Conservation (phyloP, 2,888 invertebrate genomes). For the Microchrysa polita region DNA sequence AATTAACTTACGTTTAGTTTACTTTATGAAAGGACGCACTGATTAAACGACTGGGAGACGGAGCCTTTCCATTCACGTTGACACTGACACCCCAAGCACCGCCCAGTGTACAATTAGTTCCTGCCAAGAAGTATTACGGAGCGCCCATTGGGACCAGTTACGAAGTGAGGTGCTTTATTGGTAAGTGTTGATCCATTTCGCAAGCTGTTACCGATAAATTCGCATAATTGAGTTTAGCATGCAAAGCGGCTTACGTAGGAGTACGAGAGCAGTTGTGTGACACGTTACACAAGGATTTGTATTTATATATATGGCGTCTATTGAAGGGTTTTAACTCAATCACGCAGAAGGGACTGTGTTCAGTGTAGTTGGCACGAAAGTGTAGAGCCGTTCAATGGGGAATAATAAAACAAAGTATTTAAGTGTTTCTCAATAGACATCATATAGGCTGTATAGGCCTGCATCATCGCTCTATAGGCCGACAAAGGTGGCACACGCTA, state of each 20-base stretch:
- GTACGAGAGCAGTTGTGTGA: too few relatives aligned
- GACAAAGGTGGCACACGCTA: too few relatives aligned
- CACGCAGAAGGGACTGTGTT: too few relatives aligned
- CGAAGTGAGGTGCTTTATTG: slow-evolving; percentile 85
- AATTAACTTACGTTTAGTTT: slow-evolving; percentile 26
- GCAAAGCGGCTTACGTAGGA: neutral
- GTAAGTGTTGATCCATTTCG: slow-evolving; percentile 67
- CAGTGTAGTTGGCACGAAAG: too few relatives aligned
- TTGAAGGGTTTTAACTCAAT: too few relatives aligned
- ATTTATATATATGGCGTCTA: too few relatives aligned
- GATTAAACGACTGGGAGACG: slow-evolving; percentile 78
- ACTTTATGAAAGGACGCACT: slow-evolving; percentile 77
- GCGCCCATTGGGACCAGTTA: slow-evolving; percentile 93
- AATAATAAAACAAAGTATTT: too few relatives aligned
- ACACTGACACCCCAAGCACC: slow-evolving; percentile 85
- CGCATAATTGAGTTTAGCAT: neutral
- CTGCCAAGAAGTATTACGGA: slow-evolving; percentile 90
- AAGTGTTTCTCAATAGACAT: too few relatives aligned
- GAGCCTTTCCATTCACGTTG: slow-evolving; percentile 83
- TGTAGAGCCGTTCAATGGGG: too few relatives aligned
- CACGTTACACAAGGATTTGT: too few relatives aligned
- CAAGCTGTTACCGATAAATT: slow-evolving; percentile 6
- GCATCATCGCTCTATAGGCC: too few relatives aligned
- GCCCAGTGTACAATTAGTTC: slow-evolving; percentile 90
- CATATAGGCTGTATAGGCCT: too few relatives aligned